These are phyloP conservation scores for Chaetogeoica ovagalla DNA, from an alignment of 2,888 invertebrate species.

Conservation along the genomic window DNA sequence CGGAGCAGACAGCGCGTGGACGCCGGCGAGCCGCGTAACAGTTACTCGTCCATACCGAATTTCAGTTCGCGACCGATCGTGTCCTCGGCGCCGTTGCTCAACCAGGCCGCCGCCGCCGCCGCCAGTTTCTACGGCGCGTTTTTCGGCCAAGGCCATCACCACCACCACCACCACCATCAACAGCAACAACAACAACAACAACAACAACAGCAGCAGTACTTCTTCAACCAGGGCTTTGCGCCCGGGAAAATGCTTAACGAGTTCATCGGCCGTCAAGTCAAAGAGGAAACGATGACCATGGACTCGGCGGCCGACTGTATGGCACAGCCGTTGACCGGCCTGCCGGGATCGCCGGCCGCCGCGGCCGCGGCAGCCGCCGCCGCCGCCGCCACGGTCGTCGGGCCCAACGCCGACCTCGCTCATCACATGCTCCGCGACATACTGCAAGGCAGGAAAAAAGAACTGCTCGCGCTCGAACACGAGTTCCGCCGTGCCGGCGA, in stretches of 20 bases:
- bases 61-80: slow-evolving; percentile 71
- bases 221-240: slow-evolving; percentile 78
- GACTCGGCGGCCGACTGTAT: slow-evolving; percentile 59
- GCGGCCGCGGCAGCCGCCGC: too few species aligned
- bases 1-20: slow-evolving; percentile 94
- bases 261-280: slow-evolving; percentile 79
- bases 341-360: slow-evolving; percentile 59
- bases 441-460: slow-evolving; percentile 84
- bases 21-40: slow-evolving; percentile 93
- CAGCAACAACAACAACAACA: too few species aligned
- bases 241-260: slow-evolving; percentile 91
- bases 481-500: slow-evolving; percentile 64
- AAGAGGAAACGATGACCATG: slow-evolving; percentile 63
- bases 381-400: slow-evolving; percentile 28
- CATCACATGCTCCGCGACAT: slow-evolving; percentile 89
- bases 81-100: slow-evolving; percentile 68
- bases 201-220: slow-evolving; percentile 64
- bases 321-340: slow-evolving; percentile 59
- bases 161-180: too few species aligned
- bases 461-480: slow-evolving; percentile 73
- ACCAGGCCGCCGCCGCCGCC: slow-evolving; percentile 58
- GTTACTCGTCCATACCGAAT: slow-evolving; percentile 80
- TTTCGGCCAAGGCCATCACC: slow-evolving; percentile 65
- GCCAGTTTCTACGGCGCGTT: slow-evolving; percentile 86
- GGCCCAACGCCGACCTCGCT: slow-evolving; percentile 58